Evolutionary conservation across 2,113 vertebrate genomes (phyloP), one percentile per base, ranked within the genome.

Genomic region (Chloroceryle aenea): DNA sequence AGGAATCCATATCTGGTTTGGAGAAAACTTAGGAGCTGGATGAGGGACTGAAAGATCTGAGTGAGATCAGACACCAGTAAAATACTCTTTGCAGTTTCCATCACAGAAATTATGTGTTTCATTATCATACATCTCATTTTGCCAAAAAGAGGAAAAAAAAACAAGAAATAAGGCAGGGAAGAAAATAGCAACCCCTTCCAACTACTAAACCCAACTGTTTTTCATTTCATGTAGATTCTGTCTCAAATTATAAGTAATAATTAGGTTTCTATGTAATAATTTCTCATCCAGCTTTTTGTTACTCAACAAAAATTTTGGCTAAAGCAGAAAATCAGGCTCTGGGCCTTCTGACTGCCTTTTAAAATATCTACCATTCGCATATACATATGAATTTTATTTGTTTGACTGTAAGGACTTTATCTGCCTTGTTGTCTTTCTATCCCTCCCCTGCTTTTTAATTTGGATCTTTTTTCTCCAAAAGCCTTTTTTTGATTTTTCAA

Each of bases 121-220:
- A 12, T 66, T 74, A 22, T 81, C 17, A 50, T 23, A 53, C 2
- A 52, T 59, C 19, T 64, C 9, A 0, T 50, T 89, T 80, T 59
- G 30, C 9, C 9, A 58, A 43, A 66, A 55, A 38, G 62, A 45
- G 12, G 36, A 9, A 8, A 42, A 6, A 4, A 20, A 32, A 4
- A 16, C 7, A 29, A 10, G 4, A 5, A 43, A 26, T 27, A 15
- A 9, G 4, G 4, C 4, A 1, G 2, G 6, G 30, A 6, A 63
- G 17, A n/a, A 80, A 84, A 77, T 4, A 79, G 4, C 21, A 63
- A 30, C 4, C 0, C 3, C 2, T 5, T 62, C 19, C 14, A 67
- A 56, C 23, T 73, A 38, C 9, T 76, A 55, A 83, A 69, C 2
- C 7, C 29, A 29, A 56, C 11, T 53, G 22, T 4, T 87, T 83